Percentiles rank a stretch among this genome's conserved stretches.
phyloP scores from a whole-genome alignment of 2,797 vertebrate species.

The Mormyrops attenuatus region DNA sequence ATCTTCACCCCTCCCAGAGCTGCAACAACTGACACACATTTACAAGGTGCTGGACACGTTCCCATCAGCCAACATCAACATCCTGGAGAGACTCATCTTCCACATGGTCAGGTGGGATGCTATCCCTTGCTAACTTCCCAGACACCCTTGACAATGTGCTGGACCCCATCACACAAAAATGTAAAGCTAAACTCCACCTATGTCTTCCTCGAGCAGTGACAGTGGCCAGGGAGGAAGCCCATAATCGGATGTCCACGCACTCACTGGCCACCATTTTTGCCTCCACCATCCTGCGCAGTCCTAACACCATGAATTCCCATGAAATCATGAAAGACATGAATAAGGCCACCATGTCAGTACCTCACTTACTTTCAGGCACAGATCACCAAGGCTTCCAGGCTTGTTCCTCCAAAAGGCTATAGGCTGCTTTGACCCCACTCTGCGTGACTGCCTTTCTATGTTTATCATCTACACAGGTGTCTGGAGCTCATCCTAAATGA shows the following conservation, averaged over 20 bases:
- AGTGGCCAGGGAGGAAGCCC: constrained; percentile 75
- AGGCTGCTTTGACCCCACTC: background rate
- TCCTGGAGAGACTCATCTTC: constrained; percentile 86
- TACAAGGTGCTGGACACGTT: constrained; percentile 82
- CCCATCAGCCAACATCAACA: constrained; percentile 77
- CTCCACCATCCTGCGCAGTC: constrained; percentile 83
- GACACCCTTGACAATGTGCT: background rate
- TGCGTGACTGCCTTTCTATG: background rate
- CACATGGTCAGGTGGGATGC: constrained; percentile 83
- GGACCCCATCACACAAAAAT: too few species aligned
- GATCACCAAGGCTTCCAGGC: background rate
- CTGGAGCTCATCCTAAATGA: constrained; percentile 89
- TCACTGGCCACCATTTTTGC: constrained; percentile 89
- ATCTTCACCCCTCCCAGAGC: constrained; percentile 55
- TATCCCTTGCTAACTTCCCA: background rate
- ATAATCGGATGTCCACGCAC: constrained; percentile 86
- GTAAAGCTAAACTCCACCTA: too few species aligned
- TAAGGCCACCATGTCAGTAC: constrained; percentile 83
- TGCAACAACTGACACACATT: constrained; percentile 79
- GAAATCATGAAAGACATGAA: constrained; percentile 87
- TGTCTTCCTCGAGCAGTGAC: too few species aligned
- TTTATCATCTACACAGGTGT: constrained; percentile 61
- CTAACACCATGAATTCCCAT: constrained; percentile 75
- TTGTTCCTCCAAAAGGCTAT: constrained; percentile 68
- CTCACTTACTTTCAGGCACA: constrained; percentile 28